Percentiles rank a stretch among this genome's conserved stretches.
Conservation (phyloP, 2,888 invertebrate species). For the Polymixis flavicincta region DNA sequence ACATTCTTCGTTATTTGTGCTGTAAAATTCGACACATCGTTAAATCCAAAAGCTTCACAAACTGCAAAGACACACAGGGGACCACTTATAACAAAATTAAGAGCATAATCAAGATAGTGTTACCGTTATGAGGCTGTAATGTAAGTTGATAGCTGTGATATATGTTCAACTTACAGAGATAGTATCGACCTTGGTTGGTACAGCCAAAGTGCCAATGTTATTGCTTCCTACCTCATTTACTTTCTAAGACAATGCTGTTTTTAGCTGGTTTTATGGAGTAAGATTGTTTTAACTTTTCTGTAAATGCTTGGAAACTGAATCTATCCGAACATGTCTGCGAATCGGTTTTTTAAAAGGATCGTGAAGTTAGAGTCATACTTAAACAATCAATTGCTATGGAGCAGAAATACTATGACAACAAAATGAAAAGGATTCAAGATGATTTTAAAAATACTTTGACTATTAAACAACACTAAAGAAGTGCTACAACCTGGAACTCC, state of each 20-base stretch:
- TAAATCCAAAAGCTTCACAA: constrained; percentile 7
- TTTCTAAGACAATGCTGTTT: constrained; percentile 64
- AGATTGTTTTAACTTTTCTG: constrained; percentile 28
- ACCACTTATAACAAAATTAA: constrained; percentile 45
- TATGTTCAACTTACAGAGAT: constrained; percentile 55
- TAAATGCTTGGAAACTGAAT: constrained; percentile 1
- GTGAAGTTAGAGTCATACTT: background rate
- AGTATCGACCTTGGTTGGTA: constrained; percentile 67
- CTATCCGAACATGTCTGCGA: background rate
- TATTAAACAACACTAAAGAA: background rate
- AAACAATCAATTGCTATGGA: background rate
- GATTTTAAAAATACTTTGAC: background rate
- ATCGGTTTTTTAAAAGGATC: background rate
- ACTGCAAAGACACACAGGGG: constrained; percentile 35
- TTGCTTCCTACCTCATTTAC: constrained; percentile 68
- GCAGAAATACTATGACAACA: background rate
- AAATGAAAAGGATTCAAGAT: background rate
- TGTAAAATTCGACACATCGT: constrained; percentile 3
- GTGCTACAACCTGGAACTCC: background rate
- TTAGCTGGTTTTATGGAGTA: constrained; percentile 1
- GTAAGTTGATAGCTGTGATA: constrained; percentile 46
- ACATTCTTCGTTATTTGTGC: too few species aligned
- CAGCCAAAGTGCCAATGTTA: constrained; percentile 60
- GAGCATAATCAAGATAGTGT: constrained; percentile 40
- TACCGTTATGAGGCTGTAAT: constrained; percentile 40